Evolutionary conservation across 2,113 vertebrate species (phyloP), one percentile per base, ranked within the genome.

Genomic region (Ciconia maguari): DNA sequence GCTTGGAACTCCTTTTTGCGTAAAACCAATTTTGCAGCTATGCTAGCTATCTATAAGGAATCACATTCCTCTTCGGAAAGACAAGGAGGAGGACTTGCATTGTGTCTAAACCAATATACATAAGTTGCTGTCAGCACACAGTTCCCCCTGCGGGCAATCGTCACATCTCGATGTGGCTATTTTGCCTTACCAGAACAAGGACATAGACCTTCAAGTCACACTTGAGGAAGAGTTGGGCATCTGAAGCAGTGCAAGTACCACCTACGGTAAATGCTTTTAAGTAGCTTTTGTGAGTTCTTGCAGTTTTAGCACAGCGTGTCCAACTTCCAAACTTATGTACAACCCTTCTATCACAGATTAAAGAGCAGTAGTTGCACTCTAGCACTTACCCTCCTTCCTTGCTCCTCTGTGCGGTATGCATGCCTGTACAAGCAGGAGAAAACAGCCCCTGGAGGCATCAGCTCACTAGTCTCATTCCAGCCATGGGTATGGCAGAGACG

Each of bases 371-470:
- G 81, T 1, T 46, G 36, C 49, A 6, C 11, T 6, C 6, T 3
- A 54, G 9, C 12, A 52, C 98, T 96, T 94, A 99, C 99, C 98
- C 99, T 97, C 66, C 99, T 98, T 7, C 99, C 99, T 70, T 99
- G 99, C 82, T 99, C 99, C 97, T 99, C 99, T 0, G 99, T 99
- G 62, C 99, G 99, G 96, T 99, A 99, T 0, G 99, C 99, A 6
- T 99, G 99, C 64, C 99, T 98, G 90, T 99, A 99, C 44, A 99
- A 96, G 92, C 99, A 99, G 94, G 99, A 99, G 97, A 99, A 99
- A 30, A 99, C 98, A 21, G 99, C 99, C 36, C 99, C 99, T 0
- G 99, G 98, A 4, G 99, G 99, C 98, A 99, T 99, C 74, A 99
- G 97, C 96, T 99, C 99, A 12, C 98, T 99, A 2, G 99, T 99